These are phyloP conservation scores for Furcifer pardalis DNA, from an alignment of 2,797 vertebrate species.

Conservation along the genomic window DNA sequence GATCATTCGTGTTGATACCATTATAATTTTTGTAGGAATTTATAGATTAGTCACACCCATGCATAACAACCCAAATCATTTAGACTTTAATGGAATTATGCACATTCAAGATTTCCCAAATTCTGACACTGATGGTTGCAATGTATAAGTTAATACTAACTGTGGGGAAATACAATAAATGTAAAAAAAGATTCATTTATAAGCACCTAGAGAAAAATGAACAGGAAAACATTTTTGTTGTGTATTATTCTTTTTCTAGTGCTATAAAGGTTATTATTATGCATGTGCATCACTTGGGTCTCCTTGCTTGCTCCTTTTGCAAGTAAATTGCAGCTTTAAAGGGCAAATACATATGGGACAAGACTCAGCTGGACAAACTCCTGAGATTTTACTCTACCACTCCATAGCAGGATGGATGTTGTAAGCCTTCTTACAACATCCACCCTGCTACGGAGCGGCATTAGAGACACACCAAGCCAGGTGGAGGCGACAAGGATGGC, in stretches of 20 bases:
- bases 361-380: too few relatives aligned
- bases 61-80: not conserved
- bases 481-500: too few relatives aligned
- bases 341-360: too few relatives aligned
- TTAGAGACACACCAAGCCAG: too few relatives aligned
- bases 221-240: not conserved
- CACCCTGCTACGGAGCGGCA: too few relatives aligned
- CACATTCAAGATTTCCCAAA: not conserved
- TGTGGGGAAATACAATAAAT: not conserved
- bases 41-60: slow-evolving; percentile 5
- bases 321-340: too few relatives aligned
- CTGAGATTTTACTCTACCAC: too few relatives aligned
- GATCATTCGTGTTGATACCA: not conserved
- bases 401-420: too few relatives aligned
- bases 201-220: not conserved
- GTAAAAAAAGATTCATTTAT: not conserved
- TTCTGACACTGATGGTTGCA: not conserved
- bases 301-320: not conserved
- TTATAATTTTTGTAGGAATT: not conserved
- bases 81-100: not conserved
- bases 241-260: not conserved
- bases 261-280: not conserved
- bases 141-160: not conserved
- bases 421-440: too few relatives aligned
- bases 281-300: not conserved